A percentile compares a stretch with the other conserved stretches of the same genome.
These are phyloP conservation scores for Nixonia krombeini DNA, from an alignment of 1,140 invertebrate genomes.

Conservation along the genomic window DNA sequence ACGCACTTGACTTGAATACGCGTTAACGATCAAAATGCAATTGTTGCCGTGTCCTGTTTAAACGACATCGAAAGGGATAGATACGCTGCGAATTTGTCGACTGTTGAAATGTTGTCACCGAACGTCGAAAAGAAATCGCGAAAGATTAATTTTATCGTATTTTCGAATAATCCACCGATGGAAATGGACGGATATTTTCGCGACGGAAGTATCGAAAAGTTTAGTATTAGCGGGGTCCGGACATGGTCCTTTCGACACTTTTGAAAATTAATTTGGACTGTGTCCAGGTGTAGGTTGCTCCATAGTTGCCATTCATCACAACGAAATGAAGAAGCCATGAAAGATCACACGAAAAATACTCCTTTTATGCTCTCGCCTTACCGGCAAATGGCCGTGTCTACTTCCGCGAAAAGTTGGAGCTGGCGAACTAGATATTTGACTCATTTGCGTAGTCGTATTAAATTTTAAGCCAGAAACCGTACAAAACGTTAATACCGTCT, in stretches of 20 bases:
- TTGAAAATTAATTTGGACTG: constrained; percentile 71
- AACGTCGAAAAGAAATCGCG: too few species aligned
- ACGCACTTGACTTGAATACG: too few species aligned
- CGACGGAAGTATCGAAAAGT: too few species aligned
- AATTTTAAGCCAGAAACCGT: constrained; percentile 73
- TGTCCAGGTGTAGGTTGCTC: constrained; percentile 64
- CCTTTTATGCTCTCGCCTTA: constrained; percentile 50
- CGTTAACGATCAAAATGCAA: too few species aligned
- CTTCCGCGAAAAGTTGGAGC: constrained; percentile 49
- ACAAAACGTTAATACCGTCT: constrained; percentile 67
- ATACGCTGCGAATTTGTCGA: too few species aligned
- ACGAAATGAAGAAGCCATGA: constrained; percentile 62
- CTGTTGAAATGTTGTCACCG: too few species aligned
- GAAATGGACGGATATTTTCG: background rate
- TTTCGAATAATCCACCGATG: too few species aligned
- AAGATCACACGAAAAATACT: constrained; percentile 71
- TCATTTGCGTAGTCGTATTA: constrained; percentile 71
- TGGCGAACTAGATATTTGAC: constrained; percentile 72
- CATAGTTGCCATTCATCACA: constrained; percentile 48
- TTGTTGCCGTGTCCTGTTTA: too few species aligned
- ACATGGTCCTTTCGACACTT: constrained; percentile 56
- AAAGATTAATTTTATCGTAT: too few species aligned
- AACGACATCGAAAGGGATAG: too few species aligned
- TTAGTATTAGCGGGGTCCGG: constrained; percentile 9
- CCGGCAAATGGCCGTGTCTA: constrained; percentile 41